Conservation (phyloP, 2,113 vertebrate species). For the Oryzias melastigma region DNA sequence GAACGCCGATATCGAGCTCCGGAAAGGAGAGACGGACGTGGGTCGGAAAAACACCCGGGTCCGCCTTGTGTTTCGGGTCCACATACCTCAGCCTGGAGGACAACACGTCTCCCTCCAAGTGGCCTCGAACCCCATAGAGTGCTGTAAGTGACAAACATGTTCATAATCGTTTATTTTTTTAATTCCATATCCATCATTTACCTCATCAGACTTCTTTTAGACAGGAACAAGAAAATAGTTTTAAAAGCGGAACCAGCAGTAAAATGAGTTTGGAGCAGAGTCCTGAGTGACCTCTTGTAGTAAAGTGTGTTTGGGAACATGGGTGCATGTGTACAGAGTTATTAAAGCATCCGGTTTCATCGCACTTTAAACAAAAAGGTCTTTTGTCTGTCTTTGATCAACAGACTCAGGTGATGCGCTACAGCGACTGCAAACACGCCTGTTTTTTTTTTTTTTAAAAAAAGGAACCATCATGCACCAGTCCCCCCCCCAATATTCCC, state of each 20-base stretch:
- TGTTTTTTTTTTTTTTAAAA: constrained; percentile 12
- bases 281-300: constrained; percentile 42
- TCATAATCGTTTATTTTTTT: not conserved
- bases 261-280: constrained; percentile 40
- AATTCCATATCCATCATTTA: not conserved
- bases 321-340: constrained; percentile 50
- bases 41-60: constrained; percentile 96
- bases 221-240: constrained; percentile 21
- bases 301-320: constrained; percentile 61
- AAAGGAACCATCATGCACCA: not conserved
- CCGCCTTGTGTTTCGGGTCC: constrained; percentile 91
- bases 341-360: constrained; percentile 56
- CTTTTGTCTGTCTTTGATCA: constrained; percentile 32
- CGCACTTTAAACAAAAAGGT: constrained; percentile 52
- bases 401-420: constrained; percentile 1
- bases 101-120: constrained; percentile 88
- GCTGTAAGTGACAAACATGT: constrained; percentile 83
- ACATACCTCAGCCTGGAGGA: constrained; percentile 88
- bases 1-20: constrained; percentile 95
- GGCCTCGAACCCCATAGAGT: constrained; percentile 93
- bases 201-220: not conserved
- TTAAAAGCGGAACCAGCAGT: constrained; percentile 28
- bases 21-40: constrained; percentile 97
- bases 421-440: not conserved
- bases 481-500: too few relatives aligned